Evolutionary conservation across 2,888 invertebrate species (phyloP), one percentile per base, ranked within the genome.

Genomic region (Cryptus viduatorius): DNA sequence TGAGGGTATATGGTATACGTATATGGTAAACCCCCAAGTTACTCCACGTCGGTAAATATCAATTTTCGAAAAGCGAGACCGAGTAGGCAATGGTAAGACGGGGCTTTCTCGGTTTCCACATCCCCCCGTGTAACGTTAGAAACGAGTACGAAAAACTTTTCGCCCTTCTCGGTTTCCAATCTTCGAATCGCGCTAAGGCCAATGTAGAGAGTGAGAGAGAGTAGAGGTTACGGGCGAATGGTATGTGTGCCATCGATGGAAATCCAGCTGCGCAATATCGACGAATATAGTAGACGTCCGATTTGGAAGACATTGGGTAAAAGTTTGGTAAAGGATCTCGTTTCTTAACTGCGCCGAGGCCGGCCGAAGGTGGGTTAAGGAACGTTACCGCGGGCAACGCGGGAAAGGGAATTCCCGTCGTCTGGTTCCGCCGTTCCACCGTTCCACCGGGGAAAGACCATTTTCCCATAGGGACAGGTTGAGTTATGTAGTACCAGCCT

Each of bases 81-180:
- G 14, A 37, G 16, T 24, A 67, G 65, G n/a, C 37, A 61, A 69
- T 14, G 48, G 73, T 80, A 24, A 24, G 19, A 59, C 29, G 31
- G 61, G 61, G 29, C 12, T 12, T 61, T 61, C 61, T 31, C 31
- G 31, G 31, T 61, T 29, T 61, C 31, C n/a, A 29, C 1, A 29
- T 61, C 61, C n/a, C n/a, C 61, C n/a, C 61, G 61, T 31, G 56
- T 67, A 46, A 53, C 19, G 61, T 3, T 53, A 10, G 53, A 69
- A 50, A 73, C 50, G 61, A 19, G 31, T 16, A 61, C 42, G 69
- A 59, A 81, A 84, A 84, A 68, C 78, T 84, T 73, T 77, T 73
- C 81, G 68, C 68, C 77, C 67, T 72, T 78, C 73, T 64, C 73
- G 48, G 78, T 81, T 84, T 75, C 69, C 73, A 75, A 77, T 84